Base-by-base conservation (phyloP, 35 echinoderm and acorn worm species). In the Acanthaster planci region DNA sequence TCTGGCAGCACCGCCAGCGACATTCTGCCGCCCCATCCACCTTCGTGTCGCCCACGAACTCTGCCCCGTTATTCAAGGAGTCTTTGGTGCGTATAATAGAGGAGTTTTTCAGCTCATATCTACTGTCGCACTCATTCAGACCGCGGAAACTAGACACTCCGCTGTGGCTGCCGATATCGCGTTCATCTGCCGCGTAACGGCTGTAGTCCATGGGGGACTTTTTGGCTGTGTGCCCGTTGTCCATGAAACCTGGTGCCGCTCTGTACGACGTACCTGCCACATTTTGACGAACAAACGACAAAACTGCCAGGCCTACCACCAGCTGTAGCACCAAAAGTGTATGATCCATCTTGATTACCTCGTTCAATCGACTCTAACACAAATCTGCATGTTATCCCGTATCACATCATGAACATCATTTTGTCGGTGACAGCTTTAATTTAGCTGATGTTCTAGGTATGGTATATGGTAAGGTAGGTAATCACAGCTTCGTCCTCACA, bases 81-180 rank as follows among this genome's bases (percentile, higher is more conserved):
- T 85, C 83, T 85, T 85, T 85, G 58, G 83, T 85, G 58, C 83
- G 58, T 29, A 85, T 85, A 9, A 85, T 85, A 30, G 38, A 40
- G 42, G 40, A 67, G 32, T 85, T 40, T 37, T 67, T 85, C 10
- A 85, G 22, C 15, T 85, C 83, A 38, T 39, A 85, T 37, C 29
- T n/a, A 68, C 18, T 36, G 35, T 67, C 83, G 23, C 34, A 60
- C 26, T 56, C 40, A 42, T 72, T 72, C 15, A 26, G 30, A 14
- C 19, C 34, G 19, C 14, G 64, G 26, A 8, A 72, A 3, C 57
- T 39, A 68, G 7, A 39, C 16, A 39, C 18, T 37, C 21, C 27
- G 1, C 21, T 38, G 12, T 26, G 83, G 42, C 30, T 19, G 39
- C 17, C 37, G 54, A 39, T 67, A 5, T 47, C 39, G 6, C 39